Evolutionary conservation across 2,113 vertebrate genomes (phyloP).

Genomic region (Zootoca vivipara): DNA sequence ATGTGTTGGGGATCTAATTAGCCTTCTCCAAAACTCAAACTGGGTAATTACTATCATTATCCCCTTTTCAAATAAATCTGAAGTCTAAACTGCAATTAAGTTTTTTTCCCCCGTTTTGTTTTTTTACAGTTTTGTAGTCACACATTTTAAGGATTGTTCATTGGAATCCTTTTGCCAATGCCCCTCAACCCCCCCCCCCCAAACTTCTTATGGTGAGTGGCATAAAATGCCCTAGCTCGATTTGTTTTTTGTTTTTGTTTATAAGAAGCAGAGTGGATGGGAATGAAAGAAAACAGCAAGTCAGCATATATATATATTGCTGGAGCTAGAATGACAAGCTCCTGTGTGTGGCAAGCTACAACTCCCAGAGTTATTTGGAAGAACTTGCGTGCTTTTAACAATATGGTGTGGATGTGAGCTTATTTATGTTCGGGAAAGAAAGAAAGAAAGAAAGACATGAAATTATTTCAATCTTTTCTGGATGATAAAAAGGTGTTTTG

Average conservation of each 20-base stretch:
- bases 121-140: conserved; percentile 65
- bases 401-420: no score
- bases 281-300: conserved; percentile 34
- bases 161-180: conserved; percentile 60
- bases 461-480: no score
- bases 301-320: background rate
- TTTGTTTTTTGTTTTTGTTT: no score
- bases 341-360: no score
- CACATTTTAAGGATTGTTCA: conserved; percentile 72
- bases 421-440: no score
- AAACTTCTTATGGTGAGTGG: conserved; percentile 60
- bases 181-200: no score
- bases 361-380: no score
- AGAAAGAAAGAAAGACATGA: no score
- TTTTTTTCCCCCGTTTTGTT: conserved; percentile 71
- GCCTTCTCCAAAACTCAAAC: conserved; percentile 87
- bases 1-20: conserved; percentile 88
- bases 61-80: conserved; percentile 87
- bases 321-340: no score
- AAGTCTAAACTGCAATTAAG: conserved; percentile 88
- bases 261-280: background rate
- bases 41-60: conserved; percentile 90
- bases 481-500: no score
- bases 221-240: conserved; percentile 39
- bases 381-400: no score